Evolutionary conservation across 2,888 invertebrate genomes (phyloP).

Genomic region (Drosophila falleni): DNA sequence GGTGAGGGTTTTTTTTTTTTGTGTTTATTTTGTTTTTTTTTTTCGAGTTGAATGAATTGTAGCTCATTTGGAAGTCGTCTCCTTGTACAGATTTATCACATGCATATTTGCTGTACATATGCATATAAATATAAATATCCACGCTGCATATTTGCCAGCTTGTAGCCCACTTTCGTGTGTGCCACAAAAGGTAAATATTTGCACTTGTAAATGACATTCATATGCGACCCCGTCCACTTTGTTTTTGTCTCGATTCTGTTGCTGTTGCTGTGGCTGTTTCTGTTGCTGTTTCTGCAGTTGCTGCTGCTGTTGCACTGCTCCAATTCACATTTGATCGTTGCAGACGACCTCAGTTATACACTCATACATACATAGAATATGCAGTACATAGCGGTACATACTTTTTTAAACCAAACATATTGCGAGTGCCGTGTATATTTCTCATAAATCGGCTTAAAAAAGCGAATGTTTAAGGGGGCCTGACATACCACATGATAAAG

Average conservation of each 20-base stretch:
- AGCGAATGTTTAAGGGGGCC: conserved; percentile 13
- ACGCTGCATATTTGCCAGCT: conserved; percentile 57
- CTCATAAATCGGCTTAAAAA: conserved; percentile 80
- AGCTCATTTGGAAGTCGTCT: conserved; percentile 15
- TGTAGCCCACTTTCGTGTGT: conserved; percentile 64
- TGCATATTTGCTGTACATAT: conserved; percentile 19
- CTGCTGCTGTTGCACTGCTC: conserved; percentile 35
- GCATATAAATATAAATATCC: conserved; percentile 42
- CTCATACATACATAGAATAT: conserved; percentile 1
- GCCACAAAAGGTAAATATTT: conserved; percentile 74
- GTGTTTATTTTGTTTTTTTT: too few species aligned
- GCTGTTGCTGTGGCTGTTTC: conserved; percentile 20
- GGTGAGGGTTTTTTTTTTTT: too few species aligned
- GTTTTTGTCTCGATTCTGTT: conserved; percentile 18
- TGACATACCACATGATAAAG: conserved; percentile 15
- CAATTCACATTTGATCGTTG: conserved; percentile 59
- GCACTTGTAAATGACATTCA: conserved; percentile 81
- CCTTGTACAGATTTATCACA: neutral
- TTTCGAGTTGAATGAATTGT: neutral
- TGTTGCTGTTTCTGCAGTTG: conserved; percentile 18
- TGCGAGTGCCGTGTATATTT: conserved; percentile 65
- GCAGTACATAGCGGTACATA: conserved; percentile 5
- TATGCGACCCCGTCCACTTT: conserved; percentile 51
- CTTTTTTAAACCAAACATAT: conserved; percentile 65
- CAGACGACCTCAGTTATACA: conserved; percentile 3